phyloP scores from a whole-genome alignment of 2,888 invertebrate species.

The Apodemia mormo region DNA sequence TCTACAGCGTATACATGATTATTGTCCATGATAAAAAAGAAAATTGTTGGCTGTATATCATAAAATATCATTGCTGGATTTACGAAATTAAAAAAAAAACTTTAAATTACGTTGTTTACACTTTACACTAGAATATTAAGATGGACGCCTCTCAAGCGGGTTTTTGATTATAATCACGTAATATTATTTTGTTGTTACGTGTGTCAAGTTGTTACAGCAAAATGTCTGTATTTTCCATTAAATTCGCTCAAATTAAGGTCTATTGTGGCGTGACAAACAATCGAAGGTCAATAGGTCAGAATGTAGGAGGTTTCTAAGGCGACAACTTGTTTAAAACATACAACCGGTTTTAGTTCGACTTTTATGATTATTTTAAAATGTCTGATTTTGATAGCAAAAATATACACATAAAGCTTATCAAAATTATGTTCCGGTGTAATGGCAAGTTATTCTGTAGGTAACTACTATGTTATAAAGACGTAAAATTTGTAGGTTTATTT shows the following conservation, averaged over 20 bases:
- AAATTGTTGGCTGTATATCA: too few relatives aligned
- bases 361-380: neutral
- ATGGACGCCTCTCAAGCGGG: neutral
- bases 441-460: too few relatives aligned
- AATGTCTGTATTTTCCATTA: neutral
- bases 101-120: neutral
- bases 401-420: neutral
- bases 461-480: too few relatives aligned
- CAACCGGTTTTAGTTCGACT: neutral
- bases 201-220: neutral
- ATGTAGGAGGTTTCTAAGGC: slow-evolving; percentile 15
- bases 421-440: neutral
- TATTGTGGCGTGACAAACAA: neutral
- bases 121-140: neutral
- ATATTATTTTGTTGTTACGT: too few relatives aligned
- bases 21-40: too few relatives aligned
- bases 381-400: neutral
- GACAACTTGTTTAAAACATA: slow-evolving; percentile 12
- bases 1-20: too few relatives aligned
- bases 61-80: too few relatives aligned
- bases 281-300: slow-evolving; percentile 9
- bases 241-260: neutral
- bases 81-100: neutral
- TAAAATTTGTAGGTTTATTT: too few relatives aligned
- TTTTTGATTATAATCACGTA: slow-evolving; percentile 9